Percentiles rank a stretch among this genome's conserved stretches.
phyloP scores from a whole-genome alignment of 2,797 vertebrate species.

The Varecia variegata region DNA sequence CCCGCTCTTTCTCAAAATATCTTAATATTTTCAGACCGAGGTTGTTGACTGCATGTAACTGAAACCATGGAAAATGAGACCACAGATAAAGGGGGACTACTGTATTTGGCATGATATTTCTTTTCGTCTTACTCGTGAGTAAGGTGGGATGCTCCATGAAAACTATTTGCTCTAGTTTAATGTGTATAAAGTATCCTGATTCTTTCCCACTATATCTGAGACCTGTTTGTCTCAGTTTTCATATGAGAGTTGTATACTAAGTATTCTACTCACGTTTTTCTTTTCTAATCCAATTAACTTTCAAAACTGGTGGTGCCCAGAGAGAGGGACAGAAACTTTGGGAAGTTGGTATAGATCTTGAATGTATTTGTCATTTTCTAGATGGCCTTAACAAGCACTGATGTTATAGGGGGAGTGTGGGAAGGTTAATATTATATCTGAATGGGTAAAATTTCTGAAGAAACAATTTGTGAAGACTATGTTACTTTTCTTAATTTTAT shows the following conservation, averaged over 20 bases:
- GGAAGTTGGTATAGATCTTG: not conserved
- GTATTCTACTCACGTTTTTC: not conserved
- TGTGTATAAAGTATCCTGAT: not conserved
- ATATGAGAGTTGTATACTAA: not conserved
- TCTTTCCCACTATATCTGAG: not conserved
- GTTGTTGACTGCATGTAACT: not conserved
- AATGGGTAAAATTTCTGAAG: not conserved
- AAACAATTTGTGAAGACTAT: not conserved
- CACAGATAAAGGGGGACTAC: not conserved
- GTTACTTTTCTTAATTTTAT: slow-evolving; percentile 14
- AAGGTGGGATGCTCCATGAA: not conserved
- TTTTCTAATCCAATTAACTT: not conserved
- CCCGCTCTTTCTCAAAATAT: not conserved
- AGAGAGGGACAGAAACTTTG: not conserved
- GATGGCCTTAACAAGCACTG: not conserved
- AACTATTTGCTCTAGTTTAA: not conserved
- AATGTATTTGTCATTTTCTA: not conserved
- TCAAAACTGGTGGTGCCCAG: not conserved
- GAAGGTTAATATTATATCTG: not conserved
- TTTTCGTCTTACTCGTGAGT: not conserved
- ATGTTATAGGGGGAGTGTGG: not conserved
- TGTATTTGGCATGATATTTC: not conserved
- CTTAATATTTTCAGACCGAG: not conserved
- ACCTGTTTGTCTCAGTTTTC: not conserved
- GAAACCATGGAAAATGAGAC: not conserved